These are phyloP conservation scores for Athene cunicularia DNA, from an alignment of 2,113 vertebrate genomes.

Conservation along the genomic window DNA sequence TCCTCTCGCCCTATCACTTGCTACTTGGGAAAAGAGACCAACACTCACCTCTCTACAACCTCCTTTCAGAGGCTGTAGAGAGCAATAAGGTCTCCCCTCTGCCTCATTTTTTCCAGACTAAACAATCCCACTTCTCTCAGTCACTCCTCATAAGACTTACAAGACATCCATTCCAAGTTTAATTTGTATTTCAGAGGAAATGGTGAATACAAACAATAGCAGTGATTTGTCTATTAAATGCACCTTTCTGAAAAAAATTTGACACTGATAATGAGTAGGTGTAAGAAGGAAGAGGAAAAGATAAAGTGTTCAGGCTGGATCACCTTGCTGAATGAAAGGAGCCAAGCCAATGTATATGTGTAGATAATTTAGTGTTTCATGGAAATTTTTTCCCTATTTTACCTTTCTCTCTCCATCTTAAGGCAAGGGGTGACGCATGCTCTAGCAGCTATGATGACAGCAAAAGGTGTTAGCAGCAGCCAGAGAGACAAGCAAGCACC, in stretches of 20 bases:
- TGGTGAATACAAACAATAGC: not conserved
- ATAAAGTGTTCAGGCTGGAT: not conserved
- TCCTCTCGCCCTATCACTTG: not conserved
- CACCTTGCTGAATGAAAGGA: not conserved
- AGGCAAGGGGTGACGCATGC: not conserved
- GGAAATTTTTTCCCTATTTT: not conserved
- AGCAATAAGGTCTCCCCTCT: fast-evolving
- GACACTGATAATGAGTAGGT: not conserved
- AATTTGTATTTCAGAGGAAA: not conserved
- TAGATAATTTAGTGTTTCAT: not conserved
- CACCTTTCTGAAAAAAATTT: not conserved
- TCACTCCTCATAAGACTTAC: not conserved
- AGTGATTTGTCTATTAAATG: not conserved
- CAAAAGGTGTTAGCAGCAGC: not conserved
- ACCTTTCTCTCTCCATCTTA: not conserved
- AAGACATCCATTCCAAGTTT: not conserved
- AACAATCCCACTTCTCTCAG: not conserved
- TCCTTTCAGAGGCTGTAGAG: not conserved
- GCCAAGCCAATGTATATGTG: not conserved
- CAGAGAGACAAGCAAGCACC: not conserved
- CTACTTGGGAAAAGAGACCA: not conserved
- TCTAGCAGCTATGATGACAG: constrained; percentile 38
- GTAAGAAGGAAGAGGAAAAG: not conserved
- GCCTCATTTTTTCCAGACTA: not conserved
- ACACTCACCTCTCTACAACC: no score